Base-by-base conservation (phyloP, 2,113 vertebrate genomes). In the Noctilio leporinus region DNA sequence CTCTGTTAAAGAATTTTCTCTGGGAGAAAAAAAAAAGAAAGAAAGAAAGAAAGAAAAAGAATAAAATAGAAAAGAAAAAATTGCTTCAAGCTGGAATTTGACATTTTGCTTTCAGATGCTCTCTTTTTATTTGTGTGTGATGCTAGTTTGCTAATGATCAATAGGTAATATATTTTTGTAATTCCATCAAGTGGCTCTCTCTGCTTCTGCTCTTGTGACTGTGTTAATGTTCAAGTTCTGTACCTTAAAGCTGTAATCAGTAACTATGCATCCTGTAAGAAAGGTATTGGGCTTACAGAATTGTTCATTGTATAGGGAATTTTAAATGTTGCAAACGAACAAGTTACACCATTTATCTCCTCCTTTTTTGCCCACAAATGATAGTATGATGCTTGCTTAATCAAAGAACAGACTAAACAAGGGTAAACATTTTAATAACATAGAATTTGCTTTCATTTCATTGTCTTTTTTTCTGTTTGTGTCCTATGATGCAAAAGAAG, bases 261-360 rank as follows among this genome's bases (percentile, higher is more conserved):
- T 99, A 99, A 99, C 99, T 99, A 99, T 99, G 99, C 99, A 99
- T 99, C 99, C 99, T 99, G 99, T 99, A 99, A 99, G 99, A 99
- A 98, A 98, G 98, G 92, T 96, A 97, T 97, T 98, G 97, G 99
- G 99, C 99, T 99, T 98, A 99, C 99, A 98, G 99, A 98, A 98
- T 98, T 93, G 98, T 98, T 98, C 97, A 98, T 98, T 98, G 98
- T 99, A 98, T 97, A 98, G 97, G 97, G 96, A 93, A 97, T 99
- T 99, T 99, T 99, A 98, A 98, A 98, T 99, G 99, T 99, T 97
- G 97, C 98, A 98, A 98, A 98, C 98, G 98, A 98, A 98, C 97
- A 97, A 98, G 98, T 98, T 98, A 98, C 97, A 98, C 97, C 97
- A 98, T 97, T 97, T 97, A 96, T 69, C 43, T 28, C 75, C 57